A percentile compares a stretch with the other conserved stretches of the same genome.
These are phyloP conservation scores for Merluccius polli DNA, from an alignment of 2,797 vertebrate species.

Conservation along the genomic window DNA sequence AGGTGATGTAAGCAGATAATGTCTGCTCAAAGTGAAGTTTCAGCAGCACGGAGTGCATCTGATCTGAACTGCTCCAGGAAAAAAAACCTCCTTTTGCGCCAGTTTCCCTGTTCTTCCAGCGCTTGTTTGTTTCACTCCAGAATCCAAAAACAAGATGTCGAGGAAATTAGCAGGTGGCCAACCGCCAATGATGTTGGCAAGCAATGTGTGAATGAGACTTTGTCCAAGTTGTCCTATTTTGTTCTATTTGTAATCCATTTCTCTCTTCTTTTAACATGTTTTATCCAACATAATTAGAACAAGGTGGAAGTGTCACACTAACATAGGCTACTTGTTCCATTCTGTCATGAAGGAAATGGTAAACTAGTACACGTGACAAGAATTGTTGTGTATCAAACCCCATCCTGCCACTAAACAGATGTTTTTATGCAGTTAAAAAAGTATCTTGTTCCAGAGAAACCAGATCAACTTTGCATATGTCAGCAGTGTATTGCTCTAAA, in stretches of 20 bases:
- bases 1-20: not conserved
- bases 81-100: not conserved
- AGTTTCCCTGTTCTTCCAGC: not conserved
- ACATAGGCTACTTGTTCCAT: not conserved
- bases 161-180: slow-evolving; percentile 1
- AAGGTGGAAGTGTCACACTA: not conserved
- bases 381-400: not conserved
- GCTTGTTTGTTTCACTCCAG: slow-evolving; percentile 1
- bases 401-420: not conserved
- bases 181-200: not conserved
- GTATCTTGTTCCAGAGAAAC: not conserved
- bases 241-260: not conserved
- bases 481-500: not conserved
- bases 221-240: not conserved
- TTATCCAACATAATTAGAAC: not conserved
- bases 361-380: not conserved
- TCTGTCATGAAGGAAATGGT: not conserved
- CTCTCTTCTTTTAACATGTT: not conserved
- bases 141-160: slow-evolving; percentile 1
- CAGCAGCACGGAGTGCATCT: not conserved
- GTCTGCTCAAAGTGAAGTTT: not conserved
- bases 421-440: not conserved
- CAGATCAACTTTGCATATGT: not conserved
- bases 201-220: not conserved
- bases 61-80: not conserved